These are phyloP conservation scores for Sciurus vulgaris DNA, from an alignment of 2,797 vertebrate species.

Conservation along the genomic window DNA sequence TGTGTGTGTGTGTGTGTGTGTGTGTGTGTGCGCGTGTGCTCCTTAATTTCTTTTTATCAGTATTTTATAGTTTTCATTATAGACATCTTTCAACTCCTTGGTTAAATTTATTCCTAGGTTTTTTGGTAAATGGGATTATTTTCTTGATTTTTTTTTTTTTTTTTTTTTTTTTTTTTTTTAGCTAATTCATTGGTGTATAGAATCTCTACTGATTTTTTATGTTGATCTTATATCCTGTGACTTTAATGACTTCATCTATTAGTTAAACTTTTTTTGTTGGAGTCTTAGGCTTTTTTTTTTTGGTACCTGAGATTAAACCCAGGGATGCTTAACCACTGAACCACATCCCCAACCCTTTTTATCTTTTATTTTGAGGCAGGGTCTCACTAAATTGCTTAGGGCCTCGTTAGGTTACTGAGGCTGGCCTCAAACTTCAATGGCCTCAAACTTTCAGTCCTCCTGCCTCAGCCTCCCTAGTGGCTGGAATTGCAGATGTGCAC, in stretches of 20 bases:
- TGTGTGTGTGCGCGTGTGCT: too few species aligned
- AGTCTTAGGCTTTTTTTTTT: not conserved
- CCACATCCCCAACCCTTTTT: not conserved
- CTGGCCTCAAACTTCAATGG: too few species aligned
- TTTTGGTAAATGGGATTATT: not conserved
- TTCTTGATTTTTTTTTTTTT: not conserved
- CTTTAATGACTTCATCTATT: not conserved
- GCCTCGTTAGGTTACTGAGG: too few species aligned
- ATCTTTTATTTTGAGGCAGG: not conserved
- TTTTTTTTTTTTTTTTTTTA: not conserved
- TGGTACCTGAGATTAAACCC: not conserved
- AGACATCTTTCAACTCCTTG: not conserved
- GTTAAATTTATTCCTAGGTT: not conserved
- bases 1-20: too few species aligned
- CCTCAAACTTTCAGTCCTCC: too few species aligned
- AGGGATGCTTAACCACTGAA: not conserved
- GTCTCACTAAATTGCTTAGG: not conserved
- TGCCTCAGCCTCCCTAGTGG: too few species aligned
- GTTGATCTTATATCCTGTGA: not conserved
- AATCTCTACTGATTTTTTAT: not conserved
- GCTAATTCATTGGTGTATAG: not conserved
- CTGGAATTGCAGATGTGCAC: too few species aligned
- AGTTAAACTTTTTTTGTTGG: too few species aligned
- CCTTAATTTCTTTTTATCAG: not conserved
- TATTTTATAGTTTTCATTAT: not conserved